phyloP scores from a whole-genome alignment of 2,113 vertebrate genomes.

The Collichthys lucidus region DNA sequence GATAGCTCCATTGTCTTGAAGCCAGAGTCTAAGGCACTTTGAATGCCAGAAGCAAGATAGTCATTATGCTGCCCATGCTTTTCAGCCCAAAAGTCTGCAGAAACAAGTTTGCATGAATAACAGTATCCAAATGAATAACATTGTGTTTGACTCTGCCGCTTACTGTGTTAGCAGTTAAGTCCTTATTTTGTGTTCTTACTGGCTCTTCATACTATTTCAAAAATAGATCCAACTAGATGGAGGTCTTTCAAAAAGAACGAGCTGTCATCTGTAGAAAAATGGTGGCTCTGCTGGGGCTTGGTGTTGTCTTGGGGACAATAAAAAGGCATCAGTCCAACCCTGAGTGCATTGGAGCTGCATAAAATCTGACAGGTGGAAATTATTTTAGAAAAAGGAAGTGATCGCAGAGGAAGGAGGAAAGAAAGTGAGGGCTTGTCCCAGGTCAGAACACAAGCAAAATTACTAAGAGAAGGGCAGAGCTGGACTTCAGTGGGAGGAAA shows the following conservation, averaged over 20 bases:
- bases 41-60: slow-evolving; percentile 45
- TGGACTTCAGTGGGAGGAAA: background rate
- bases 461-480: slow-evolving; percentile 17
- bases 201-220: background rate
- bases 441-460: slow-evolving; percentile 27
- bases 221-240: slow-evolving; percentile 16
- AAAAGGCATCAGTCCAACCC: background rate
- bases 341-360: slow-evolving; percentile 23
- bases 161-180: background rate
- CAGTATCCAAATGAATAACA: slow-evolving; percentile 12
- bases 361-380: slow-evolving; percentile 66
- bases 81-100: slow-evolving; percentile 27
- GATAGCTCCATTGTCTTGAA: slow-evolving; percentile 74
- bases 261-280: slow-evolving; percentile 6
- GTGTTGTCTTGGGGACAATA: background rate
- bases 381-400: slow-evolving; percentile 11
- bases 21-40: slow-evolving; percentile 57
- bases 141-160: background rate
- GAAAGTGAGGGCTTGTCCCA: slow-evolving; percentile 12
- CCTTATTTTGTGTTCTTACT: slow-evolving; percentile 4
- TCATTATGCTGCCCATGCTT: slow-evolving; percentile 46
- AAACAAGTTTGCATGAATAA: slow-evolving; percentile 35
- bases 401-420: background rate
- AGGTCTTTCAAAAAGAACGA: slow-evolving; percentile 5
- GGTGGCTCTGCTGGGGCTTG: slow-evolving; percentile 9